A percentile compares a stretch with the other conserved stretches of the same genome.
Evolutionary conservation across 1,140 invertebrate genomes (phyloP).

Genomic region (Microplitis mediator): DNA sequence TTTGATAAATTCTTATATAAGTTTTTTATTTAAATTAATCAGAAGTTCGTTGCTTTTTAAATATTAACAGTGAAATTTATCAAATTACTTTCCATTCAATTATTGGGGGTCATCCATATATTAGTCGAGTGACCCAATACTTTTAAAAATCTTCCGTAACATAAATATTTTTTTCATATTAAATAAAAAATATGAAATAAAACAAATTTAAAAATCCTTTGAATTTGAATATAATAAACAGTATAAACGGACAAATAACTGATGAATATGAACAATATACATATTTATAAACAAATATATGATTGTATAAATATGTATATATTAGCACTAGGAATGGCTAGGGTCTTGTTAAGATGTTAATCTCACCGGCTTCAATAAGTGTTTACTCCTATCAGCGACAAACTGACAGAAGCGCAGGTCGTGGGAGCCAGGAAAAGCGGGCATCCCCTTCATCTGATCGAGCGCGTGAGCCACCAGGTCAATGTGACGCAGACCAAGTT

Average conservation of each 20-base stretch:
- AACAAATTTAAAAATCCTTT: neutral
- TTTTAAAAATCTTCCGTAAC: no score
- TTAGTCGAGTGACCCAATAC: no score
- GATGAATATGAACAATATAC: constrained; percentile 32
- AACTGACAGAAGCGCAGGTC: constrained; percentile 92
- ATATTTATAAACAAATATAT: neutral
- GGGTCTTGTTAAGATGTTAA: constrained; percentile 59
- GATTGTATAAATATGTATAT: constrained; percentile 23
- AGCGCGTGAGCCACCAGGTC: constrained; percentile 62
- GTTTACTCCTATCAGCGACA: constrained; percentile 91
- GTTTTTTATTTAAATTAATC: no score
- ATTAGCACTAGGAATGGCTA: constrained; percentile 54
- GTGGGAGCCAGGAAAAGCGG: constrained; percentile 90
- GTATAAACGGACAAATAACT: constrained; percentile 23
- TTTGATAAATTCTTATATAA: no score
- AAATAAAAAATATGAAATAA: neutral
- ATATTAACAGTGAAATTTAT: no score
- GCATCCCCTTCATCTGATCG: constrained; percentile 88
- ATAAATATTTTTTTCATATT: no score
- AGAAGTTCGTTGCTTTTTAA: no score
- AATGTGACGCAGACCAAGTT: constrained; percentile 58
- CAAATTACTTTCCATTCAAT: neutral
- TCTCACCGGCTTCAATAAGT: constrained; percentile 94
- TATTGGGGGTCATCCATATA: no score
- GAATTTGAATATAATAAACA: neutral